Percentiles rank a stretch among this genome's conserved stretches.
These are phyloP conservation scores for Diabrotica balteata DNA, from an alignment of 2,888 invertebrate species.

Conservation along the genomic window DNA sequence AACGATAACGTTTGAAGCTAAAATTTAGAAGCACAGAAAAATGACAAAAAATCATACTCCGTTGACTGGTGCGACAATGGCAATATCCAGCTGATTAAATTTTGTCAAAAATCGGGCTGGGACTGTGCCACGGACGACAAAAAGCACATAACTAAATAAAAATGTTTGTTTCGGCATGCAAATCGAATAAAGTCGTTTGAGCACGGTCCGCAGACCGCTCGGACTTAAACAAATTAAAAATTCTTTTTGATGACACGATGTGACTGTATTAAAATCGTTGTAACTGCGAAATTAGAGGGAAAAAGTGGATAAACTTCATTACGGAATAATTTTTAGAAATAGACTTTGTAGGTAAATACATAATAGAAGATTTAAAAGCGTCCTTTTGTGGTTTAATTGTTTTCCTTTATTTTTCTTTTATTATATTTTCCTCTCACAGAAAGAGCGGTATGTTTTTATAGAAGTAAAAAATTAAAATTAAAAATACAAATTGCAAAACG, in stretches of 20 bases:
- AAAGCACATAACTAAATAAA: slow-evolving; percentile 38
- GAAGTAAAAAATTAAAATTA: too few species aligned
- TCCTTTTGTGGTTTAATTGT: too few species aligned
- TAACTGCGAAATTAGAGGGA: slow-evolving; percentile 29
- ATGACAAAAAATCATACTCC: background rate
- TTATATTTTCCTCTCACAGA: too few species aligned
- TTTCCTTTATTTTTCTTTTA: too few species aligned
- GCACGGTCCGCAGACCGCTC: slow-evolving; percentile 32
- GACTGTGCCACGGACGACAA: slow-evolving; percentile 31
- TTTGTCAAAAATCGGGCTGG: slow-evolving; percentile 27
- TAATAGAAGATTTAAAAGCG: too few species aligned
- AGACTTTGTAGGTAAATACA: background rate
- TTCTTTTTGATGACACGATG: slow-evolving; percentile 44
- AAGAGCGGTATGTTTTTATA: too few species aligned
- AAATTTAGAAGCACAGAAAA: background rate
- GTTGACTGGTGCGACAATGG: slow-evolving; percentile 20
- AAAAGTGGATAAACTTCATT: slow-evolving; percentile 29
- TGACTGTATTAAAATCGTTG: slow-evolving; percentile 39
- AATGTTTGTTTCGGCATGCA: slow-evolving; percentile 46
- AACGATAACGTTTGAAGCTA: too few species aligned
- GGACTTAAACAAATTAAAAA: slow-evolving; percentile 48
- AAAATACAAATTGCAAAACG: too few species aligned
- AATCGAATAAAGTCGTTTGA: slow-evolving; percentile 45
- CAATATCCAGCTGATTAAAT: slow-evolving; percentile 34
- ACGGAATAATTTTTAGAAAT: slow-evolving; percentile 11